Evolutionary conservation across 2,797 vertebrate species (phyloP).

Genomic region (Benthosema pterotum): DNA sequence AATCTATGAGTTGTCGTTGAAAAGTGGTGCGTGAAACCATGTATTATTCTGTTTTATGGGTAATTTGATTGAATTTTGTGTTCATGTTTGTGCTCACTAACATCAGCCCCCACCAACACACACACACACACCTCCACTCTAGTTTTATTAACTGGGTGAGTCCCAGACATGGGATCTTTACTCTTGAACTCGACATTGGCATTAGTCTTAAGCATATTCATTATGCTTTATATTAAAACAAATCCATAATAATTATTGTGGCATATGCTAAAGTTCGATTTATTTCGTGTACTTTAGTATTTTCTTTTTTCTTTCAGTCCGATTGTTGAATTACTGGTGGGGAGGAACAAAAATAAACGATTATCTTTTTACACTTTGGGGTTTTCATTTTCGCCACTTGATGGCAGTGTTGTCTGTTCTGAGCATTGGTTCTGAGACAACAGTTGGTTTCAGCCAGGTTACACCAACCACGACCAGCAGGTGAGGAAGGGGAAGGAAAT

Average conservation of each 20-base stretch:
- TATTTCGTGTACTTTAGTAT: constrained; percentile 78
- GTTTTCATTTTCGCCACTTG: constrained; percentile 44
- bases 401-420: background rate
- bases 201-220: constrained; percentile 78
- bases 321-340: constrained; percentile 79
- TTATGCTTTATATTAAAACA: constrained; percentile 49
- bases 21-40: constrained; percentile 63
- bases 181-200: constrained; percentile 70
- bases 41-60: constrained; percentile 72
- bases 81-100: constrained; percentile 79
- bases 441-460: no score
- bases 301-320: constrained; percentile 76
- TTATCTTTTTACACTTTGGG: constrained; percentile 70
- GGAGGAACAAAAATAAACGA: constrained; percentile 79
- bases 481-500: no score
- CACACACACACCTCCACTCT: background rate
- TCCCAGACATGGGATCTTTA: constrained; percentile 57
- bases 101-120: constrained; percentile 49
- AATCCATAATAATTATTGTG: constrained; percentile 64
- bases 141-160: constrained; percentile 33
- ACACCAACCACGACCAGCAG: no score
- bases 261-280: constrained; percentile 75
- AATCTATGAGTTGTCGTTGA: constrained; percentile 57
- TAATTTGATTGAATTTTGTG: constrained; percentile 75
- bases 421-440: no score